A percentile compares a stretch with the other conserved stretches of the same genome.
phyloP scores from a whole-genome alignment of 2,113 vertebrate genomes.

The Solea solea region DNA sequence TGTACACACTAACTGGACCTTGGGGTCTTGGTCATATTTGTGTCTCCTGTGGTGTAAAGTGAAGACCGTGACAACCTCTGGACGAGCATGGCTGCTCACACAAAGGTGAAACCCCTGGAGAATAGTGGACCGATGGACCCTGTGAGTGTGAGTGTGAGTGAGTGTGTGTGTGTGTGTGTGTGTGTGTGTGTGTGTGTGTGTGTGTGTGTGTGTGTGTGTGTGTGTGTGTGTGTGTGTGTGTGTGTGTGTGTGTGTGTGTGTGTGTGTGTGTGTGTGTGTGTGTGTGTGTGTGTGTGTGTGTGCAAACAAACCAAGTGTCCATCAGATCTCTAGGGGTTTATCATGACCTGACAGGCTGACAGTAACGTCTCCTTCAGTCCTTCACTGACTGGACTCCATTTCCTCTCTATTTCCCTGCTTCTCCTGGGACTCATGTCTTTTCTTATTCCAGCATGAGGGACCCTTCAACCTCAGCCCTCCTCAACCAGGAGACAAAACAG shows the following conservation, averaged over 20 bases:
- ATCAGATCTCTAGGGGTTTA: conserved; percentile 14
- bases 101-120: conserved; percentile 28
- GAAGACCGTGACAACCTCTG: conserved; percentile 37
- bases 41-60: conserved; percentile 17
- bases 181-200: conserved; percentile 6
- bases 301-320: conserved; percentile 16
- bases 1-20: conserved; percentile 24
- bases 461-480: background rate
- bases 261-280: conserved; percentile 8
- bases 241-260: conserved; percentile 11
- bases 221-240: conserved; percentile 9
- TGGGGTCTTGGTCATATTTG: conserved; percentile 35
- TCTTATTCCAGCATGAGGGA: conserved; percentile 16
- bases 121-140: background rate
- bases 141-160: conserved; percentile 7
- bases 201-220: conserved; percentile 15
- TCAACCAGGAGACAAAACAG: conserved; percentile 9
- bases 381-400: conserved; percentile 13
- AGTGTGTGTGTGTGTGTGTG: conserved; percentile 13
- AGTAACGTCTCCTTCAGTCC: conserved; percentile 47
- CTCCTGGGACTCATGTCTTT: conserved; percentile 19
- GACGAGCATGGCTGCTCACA: conserved; percentile 40
- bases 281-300: conserved; percentile 17
- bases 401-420: conserved; percentile 6
- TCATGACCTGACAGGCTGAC: conserved; percentile 41